A percentile compares a stretch with the other conserved stretches of the same genome.
Evolutionary conservation across 2,888 invertebrate genomes (phyloP).

Genomic region (Callyntrura guangdongensis): DNA sequence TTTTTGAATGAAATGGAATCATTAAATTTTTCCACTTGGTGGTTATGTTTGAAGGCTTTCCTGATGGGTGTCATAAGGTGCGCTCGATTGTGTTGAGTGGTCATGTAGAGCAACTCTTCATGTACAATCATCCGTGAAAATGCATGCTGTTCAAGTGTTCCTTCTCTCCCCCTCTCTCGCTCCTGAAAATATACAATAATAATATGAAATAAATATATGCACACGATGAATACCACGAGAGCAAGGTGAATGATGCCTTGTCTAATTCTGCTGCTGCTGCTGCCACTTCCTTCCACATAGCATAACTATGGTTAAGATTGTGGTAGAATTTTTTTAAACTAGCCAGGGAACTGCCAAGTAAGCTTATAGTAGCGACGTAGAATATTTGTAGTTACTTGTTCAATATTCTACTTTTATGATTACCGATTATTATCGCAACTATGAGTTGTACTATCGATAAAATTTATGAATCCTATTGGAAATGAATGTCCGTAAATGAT

Average conservation of each 20-base stretch:
- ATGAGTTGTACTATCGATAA: no score
- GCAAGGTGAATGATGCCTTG: conserved; percentile 31
- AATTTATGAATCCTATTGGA: no score
- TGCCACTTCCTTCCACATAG: neutral
- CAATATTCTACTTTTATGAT: no score
- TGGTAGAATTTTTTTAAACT: neutral
- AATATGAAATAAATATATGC: conserved; percentile 47
- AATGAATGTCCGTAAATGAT: no score
- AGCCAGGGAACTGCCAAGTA: neutral
- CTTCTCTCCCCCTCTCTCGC: neutral
- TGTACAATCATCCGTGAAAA: conserved; percentile 83
- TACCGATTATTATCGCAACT: no score
- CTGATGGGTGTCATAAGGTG: conserved; percentile 82
- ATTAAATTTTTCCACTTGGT: conserved; percentile 84
- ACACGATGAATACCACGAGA: conserved; percentile 16
- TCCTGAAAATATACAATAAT: conserved; percentile 49
- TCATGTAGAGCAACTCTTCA: conserved; percentile 82
- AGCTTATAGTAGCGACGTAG: no score
- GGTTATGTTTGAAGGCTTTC: conserved; percentile 78
- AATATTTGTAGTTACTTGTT: no score
- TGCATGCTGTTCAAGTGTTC: conserved; percentile 78
- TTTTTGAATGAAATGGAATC: conserved; percentile 82
- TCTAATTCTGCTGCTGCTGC: neutral
- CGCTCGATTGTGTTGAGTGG: conserved; percentile 82
- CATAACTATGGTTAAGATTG: neutral